Evolutionary conservation across 1,140 invertebrate species (phyloP).

Genomic region (Drosophila pallidifrons): DNA sequence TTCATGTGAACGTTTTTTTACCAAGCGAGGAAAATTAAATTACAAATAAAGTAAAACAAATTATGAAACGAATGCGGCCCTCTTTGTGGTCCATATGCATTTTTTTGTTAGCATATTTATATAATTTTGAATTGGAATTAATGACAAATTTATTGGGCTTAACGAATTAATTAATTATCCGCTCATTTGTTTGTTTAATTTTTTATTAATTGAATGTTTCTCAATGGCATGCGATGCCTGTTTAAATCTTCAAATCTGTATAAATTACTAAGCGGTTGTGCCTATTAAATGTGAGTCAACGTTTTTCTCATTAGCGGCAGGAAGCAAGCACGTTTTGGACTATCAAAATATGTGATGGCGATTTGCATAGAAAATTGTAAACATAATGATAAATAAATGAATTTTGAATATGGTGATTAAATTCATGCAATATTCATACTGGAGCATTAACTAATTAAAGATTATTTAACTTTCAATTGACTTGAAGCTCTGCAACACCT

Average conservation of each 20-base stretch:
- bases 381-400: slow-evolving; percentile 25
- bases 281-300: slow-evolving; percentile 11
- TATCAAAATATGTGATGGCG: slow-evolving; percentile 46
- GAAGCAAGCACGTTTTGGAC: slow-evolving; percentile 36
- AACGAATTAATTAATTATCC: slow-evolving; percentile 74
- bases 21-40: slow-evolving; percentile 43
- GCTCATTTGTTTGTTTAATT: slow-evolving; percentile 69
- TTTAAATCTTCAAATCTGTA: slow-evolving; percentile 27
- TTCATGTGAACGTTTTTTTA: slow-evolving; percentile 27
- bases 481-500: slow-evolving; percentile 12
- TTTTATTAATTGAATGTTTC: slow-evolving; percentile 62
- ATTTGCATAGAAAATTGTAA: slow-evolving; percentile 57
- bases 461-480: slow-evolving; percentile 22
- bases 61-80: slow-evolving; percentile 31
- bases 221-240: background rate
- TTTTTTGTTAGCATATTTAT: slow-evolving; percentile 22
- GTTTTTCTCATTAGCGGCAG: slow-evolving; percentile 4
- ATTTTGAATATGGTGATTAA: slow-evolving; percentile 22
- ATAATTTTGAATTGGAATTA: slow-evolving; percentile 60
- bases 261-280: slow-evolving; percentile 29
- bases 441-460: slow-evolving; percentile 38
- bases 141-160: slow-evolving; percentile 72
- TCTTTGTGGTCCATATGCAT: slow-evolving; percentile 14
- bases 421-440: background rate
- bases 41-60: slow-evolving; percentile 57